Base-by-base conservation (phyloP, 2,797 vertebrate species). In the Zalophus californianus region DNA sequence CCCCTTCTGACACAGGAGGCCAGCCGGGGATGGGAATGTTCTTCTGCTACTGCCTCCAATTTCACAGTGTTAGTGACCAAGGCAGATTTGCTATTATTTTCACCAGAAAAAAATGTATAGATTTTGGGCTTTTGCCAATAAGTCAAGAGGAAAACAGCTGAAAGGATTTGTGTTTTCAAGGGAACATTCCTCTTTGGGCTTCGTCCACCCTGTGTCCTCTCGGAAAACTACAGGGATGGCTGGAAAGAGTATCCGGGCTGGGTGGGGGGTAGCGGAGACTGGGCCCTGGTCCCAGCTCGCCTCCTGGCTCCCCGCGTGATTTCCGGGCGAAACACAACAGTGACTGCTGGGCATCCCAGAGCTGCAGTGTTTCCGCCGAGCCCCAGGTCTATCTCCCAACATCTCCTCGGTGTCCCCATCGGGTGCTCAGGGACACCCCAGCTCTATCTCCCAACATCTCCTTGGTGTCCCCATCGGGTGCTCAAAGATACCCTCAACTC, bases 51-150 rank as follows among this genome's bases (percentile, higher is more conserved):
- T 32, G 54, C 41, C 12, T 64, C 62, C 0, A 0, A 12, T n/a
- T 66, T 87, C 75, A 62, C 6, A 3, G 73, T 0, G 7, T 12
- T 23, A 16, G 35, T 64, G 48, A 68, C 52, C 64, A 20, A 79
- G 32, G 70, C 56, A 25, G 85, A 9, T 35, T 18, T 8, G 64
- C 79, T 68, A 0, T 54, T 60, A 78, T 78, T 90, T 87, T 93
- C 80, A 94, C 32, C 56, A 50, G 83, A 90, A 85, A 96, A 85
- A 88, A 75, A 80, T 3, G 62, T 64, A 60, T 64, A 58, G 62
- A 60, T 77, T 87, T 66, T 38, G 70, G 75, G 48, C 21, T 64
- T 58, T 70, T 15, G 44, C 68, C 87, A 50, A 1, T 5, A 84
- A 75, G 41, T 72, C n/a, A 9, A 62, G 72, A 86, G 13, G 91